Conservation (phyloP, 1,140 invertebrate species). For the Eumeta japonica region DNA sequence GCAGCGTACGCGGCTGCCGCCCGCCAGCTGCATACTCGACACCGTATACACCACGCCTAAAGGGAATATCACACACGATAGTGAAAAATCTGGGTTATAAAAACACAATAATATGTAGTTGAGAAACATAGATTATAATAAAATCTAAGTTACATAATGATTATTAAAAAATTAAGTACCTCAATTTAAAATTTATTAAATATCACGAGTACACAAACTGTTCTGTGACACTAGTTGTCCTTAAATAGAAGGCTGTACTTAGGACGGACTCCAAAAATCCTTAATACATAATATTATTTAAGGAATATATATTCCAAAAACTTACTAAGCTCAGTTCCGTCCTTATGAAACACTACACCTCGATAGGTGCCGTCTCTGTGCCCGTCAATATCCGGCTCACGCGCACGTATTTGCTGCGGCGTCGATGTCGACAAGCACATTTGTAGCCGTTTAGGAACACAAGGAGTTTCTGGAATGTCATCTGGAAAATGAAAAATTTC, state of each 20-base stretch:
- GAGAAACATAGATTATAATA: background rate
- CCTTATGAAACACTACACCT: conserved; percentile 44
- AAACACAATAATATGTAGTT: too few species aligned
- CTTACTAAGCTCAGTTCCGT: conserved; percentile 51
- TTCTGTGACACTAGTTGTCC: too few species aligned
- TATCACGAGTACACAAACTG: too few species aligned
- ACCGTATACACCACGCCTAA: conserved; percentile 51
- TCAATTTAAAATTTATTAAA: too few species aligned
- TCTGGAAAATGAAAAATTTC: conserved; percentile 16
- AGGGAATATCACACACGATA: conserved; percentile 2
- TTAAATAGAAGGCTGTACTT: too few species aligned
- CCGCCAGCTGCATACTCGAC: conserved; percentile 43
- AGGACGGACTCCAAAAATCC: too few species aligned
- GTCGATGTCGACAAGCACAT: conserved; percentile 42
- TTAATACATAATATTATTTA: too few species aligned
- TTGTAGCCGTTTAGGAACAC: conserved; percentile 21
- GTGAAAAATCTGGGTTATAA: too few species aligned
- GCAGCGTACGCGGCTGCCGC: conserved; percentile 37
- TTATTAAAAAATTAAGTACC: too few species aligned
- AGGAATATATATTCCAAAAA: too few species aligned
- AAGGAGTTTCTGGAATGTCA: conserved; percentile 30
- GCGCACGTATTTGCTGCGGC: conserved; percentile 24
- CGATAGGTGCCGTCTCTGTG: conserved; percentile 45
- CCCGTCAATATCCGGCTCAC: conserved; percentile 12
- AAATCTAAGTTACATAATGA: background rate